Evolutionary conservation across 2,797 vertebrate genomes (phyloP).

Genomic region (Numenius phaeopus): DNA sequence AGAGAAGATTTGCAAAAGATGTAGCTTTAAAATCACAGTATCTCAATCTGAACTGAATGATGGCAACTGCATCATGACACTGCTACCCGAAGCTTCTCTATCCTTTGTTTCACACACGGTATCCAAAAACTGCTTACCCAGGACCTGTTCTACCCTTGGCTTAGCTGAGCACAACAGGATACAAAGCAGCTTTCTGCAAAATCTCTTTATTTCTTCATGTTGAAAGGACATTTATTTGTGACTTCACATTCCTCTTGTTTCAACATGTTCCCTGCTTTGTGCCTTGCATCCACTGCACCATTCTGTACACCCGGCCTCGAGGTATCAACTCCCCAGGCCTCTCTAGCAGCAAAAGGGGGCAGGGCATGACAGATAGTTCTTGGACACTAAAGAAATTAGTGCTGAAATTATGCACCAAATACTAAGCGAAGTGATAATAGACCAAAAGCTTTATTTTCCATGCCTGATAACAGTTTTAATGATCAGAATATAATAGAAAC

Average conservation of each 20-base stretch:
- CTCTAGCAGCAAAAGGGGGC: neutral
- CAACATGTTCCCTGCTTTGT: neutral
- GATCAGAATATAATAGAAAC: neutral
- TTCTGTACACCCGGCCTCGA: neutral
- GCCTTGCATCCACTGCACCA: neutral
- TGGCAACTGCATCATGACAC: neutral
- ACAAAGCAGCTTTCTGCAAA: neutral
- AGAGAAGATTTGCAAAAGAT: neutral
- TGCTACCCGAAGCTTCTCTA: neutral
- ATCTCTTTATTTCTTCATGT: neutral
- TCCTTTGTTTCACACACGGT: neutral
- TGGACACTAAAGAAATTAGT: neutral
- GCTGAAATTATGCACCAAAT: neutral
- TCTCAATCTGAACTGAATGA: neutral
- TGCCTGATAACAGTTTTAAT: neutral
- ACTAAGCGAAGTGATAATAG: neutral
- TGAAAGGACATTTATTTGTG: neutral
- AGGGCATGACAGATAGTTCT: neutral
- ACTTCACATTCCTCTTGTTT: neutral
- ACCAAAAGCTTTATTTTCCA: neutral
- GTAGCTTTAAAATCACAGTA: neutral
- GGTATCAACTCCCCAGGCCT: neutral
- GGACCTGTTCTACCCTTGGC: neutral
- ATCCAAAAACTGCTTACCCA: neutral
- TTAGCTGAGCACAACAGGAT: neutral